Base-by-base conservation (phyloP, 2,113 vertebrate genomes). In the Manacus vitellinus region DNA sequence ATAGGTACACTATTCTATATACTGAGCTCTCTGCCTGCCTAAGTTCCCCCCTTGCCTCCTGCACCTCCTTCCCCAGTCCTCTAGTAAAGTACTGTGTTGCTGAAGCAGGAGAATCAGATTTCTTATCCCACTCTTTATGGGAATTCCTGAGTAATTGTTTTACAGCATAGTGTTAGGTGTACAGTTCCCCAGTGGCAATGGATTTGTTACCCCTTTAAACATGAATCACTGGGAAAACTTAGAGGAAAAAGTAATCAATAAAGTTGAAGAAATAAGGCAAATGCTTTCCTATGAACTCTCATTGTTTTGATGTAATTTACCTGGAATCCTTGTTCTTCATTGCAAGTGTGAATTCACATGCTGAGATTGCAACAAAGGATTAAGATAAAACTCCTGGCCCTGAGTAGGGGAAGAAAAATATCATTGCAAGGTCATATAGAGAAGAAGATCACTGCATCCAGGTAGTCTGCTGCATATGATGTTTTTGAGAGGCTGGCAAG, bases 401-500 rank as follows among this genome's bases (percentile, higher is more conserved):
- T 0, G 37, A 84, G 20, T 7, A 1, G 1, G 33, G 31, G 28
- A 88, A 92, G 55, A 71, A 89, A 80, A 76, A 83, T 30, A 67
- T 77, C 19, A 2, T 86, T 96, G 82, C 90, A 95, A 94, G 95
- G 95, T 96, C 95, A 88, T 47, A 77, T 6, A 77, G 75, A 93
- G 92, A 97, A 89, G 76, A 88, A 52, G 67, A 93, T 67, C 72
- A 23, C 72, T 93, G 56, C 66, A 95, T 81, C 73, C 82, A 95
- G 92, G 94, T 95, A 92, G 88, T 89, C 90, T 92, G 88, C 68
- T 96, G 95, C 73, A 84, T 78, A 68, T 56, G 52, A 81, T 90
- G 61, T 30, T 84, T 93, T 47, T 77, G 90, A 92, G 85, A 96
- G 52, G 61, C 85, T 92, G 68, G 85, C 72, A 95, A 81, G 72